Evolutionary conservation across 2,113 vertebrate genomes (phyloP), one percentile per base, ranked within the genome.

Genomic region (Dipodomys ordii): DNA sequence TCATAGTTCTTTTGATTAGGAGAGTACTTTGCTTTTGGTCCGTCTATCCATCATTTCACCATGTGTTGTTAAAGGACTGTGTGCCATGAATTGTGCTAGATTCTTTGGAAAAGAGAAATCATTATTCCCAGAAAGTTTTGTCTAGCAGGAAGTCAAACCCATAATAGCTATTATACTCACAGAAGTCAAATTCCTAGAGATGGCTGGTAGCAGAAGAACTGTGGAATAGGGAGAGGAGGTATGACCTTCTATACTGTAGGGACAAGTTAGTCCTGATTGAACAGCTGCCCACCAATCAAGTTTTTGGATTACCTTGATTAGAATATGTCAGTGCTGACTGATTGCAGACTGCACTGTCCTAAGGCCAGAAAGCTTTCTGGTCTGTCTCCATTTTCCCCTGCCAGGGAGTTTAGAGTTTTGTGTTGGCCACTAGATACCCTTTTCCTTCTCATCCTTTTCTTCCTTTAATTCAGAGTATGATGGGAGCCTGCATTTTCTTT

Each of bases 401-500:
- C 35, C 44, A 11, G 11, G n/a, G 32, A 68, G 11, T 28, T 19
- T 39, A 46, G 62, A 60, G n/a, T 87, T 87, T 44, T 78, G 77
- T 88, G 87, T 19, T 46, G 53, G 68, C 68, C 1, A 57, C 44
- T 20, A 25, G 46, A 72, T 27, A 22, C 12, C 27, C 7, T 16
- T 57, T 20, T 27, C 16, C 62, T 30, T 27, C 27, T 77, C 53
- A 57, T 15, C 46, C 62, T 44, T 49, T 62, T 8, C 27, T 28
- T 71, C 16, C 78, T 69, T 81, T 68, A 27, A 20, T 67, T 80
- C 44, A 18, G 39, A 78, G 89, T 16, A 1, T 93, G 67, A 83
- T 1, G 46, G 84, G 69, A 28, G 3, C 92, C 68, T 68, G 64
- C 5, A 0, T 94, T 97, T 93, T 96, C 32, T 0, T 98, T 98